Percentiles rank a stretch among this genome's conserved stretches.
Conservation (phyloP, 2,113 vertebrate genomes). For the Peromyscus maniculatus region DNA sequence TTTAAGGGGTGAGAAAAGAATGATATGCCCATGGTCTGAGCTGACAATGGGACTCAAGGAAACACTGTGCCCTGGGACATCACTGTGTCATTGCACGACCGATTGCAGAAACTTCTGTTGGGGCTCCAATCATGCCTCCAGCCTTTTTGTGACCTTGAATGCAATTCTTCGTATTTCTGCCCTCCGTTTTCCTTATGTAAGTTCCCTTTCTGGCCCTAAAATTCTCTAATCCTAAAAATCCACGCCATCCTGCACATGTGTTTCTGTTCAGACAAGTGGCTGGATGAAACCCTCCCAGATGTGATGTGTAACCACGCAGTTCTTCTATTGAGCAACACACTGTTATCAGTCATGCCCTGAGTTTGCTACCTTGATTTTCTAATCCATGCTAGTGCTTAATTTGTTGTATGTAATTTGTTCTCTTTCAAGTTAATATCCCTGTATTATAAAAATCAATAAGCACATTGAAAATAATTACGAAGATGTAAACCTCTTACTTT, state of each 20-base stretch:
- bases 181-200: background rate
- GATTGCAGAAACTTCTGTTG: background rate
- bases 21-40: background rate
- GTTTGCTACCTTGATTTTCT: slow-evolving; percentile 72
- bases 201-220: background rate
- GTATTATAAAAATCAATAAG: slow-evolving; percentile 84
- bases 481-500: slow-evolving; percentile 81
- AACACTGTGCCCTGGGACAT: background rate
- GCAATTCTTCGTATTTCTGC: background rate
- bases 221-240: background rate
- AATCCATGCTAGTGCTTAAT: slow-evolving; percentile 82
- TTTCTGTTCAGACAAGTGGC: slow-evolving; percentile 42
- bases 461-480: slow-evolving; percentile 83
- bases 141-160: background rate
- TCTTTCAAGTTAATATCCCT: slow-evolving; percentile 84
- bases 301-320: background rate
- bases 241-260: slow-evolving; percentile 44
- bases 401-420: slow-evolving; percentile 83
- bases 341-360: slow-evolving; percentile 43
- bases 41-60: background rate
- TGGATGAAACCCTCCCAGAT: slow-evolving; percentile 59
- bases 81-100: background rate
- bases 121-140: background rate
- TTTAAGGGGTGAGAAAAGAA: background rate
- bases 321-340: background rate